Conservation (phyloP, 1,140 invertebrate species). For the Saccostrea echinata region DNA sequence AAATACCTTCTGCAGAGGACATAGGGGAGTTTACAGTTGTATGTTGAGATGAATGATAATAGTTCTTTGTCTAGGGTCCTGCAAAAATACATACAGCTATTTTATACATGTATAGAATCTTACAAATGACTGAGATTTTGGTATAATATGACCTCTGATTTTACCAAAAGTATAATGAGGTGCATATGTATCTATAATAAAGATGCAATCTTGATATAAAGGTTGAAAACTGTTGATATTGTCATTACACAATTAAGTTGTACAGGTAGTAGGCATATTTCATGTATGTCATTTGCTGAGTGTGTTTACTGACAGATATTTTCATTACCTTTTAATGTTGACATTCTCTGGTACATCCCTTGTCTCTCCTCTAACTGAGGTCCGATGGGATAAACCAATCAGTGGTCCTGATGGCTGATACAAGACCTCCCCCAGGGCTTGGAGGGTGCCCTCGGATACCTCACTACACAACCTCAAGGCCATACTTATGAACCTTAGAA, state of each 20-base stretch:
- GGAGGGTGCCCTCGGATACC: conserved; percentile 65
- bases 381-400: conserved; percentile 70
- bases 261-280: no score
- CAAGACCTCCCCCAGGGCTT: conserved; percentile 73
- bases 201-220: no score
- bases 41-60: conserved; percentile 68
- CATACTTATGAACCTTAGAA: conserved; percentile 71
- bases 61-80: conserved; percentile 72
- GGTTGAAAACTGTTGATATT: no score
- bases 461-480: conserved; percentile 64
- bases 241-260: no score
- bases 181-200: no score
- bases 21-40: conserved; percentile 72
- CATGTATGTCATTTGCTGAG: not conserved
- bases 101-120: not conserved
- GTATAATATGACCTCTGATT: no score
- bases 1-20: conserved; percentile 67
- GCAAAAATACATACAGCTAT: conserved; percentile 46
- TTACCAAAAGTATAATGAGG: no score
- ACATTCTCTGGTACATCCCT: conserved; percentile 66
- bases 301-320: not conserved
- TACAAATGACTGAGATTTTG: no score
- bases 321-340: conserved; percentile 64
- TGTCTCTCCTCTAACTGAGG: conserved; percentile 61
- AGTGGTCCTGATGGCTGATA: conserved; percentile 74